A percentile compares a stretch with the other conserved stretches of the same genome.
Evolutionary conservation across 2,113 vertebrate species (phyloP).

Genomic region (Lipotes vexillifer): DNA sequence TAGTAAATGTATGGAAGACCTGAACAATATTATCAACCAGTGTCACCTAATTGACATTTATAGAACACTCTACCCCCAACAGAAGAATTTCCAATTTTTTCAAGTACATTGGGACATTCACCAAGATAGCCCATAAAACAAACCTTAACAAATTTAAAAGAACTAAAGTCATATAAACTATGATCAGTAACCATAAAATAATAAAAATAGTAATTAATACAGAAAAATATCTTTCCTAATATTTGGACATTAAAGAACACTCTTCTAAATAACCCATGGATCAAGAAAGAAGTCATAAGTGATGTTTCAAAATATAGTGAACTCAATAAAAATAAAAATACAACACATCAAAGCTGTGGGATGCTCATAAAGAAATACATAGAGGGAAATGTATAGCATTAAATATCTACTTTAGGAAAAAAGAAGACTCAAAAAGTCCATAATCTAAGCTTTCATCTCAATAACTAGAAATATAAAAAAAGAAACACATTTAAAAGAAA

Average conservation of each 20-base stretch:
- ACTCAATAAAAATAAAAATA: background rate
- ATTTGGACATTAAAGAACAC: background rate
- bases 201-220: background rate
- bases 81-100: background rate
- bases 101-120: background rate
- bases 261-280: background rate
- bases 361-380: background rate
- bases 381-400: background rate
- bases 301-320: background rate
- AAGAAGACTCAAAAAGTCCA: background rate
- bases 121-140: background rate
- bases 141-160: background rate
- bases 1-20: background rate
- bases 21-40: background rate
- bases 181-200: background rate
- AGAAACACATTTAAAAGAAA: background rate
- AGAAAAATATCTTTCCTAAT: background rate
- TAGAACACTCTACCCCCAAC: background rate
- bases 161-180: background rate
- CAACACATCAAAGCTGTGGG: background rate
- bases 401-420: background rate
- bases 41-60: background rate
- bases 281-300: background rate
- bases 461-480: background rate
- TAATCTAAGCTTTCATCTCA: background rate